These are phyloP conservation scores for Catagonus wagneri DNA, from an alignment of 2,113 vertebrate species.

Conservation along the genomic window DNA sequence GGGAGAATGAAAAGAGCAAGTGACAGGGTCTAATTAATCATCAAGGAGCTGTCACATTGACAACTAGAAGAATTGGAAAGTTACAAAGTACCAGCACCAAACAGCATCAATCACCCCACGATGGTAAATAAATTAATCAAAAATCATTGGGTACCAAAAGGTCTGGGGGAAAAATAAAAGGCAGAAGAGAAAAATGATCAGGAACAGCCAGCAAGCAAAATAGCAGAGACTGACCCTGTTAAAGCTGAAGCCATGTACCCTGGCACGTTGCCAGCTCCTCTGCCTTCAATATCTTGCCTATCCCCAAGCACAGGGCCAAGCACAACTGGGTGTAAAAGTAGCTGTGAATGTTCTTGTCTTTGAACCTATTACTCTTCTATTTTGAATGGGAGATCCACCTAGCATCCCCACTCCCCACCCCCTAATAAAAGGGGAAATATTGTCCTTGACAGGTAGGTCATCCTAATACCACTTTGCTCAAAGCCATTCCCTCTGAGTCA, in stretches of 20 bases:
- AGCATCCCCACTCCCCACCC: neutral
- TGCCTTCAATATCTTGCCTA: rapidly evolving
- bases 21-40: conserved; percentile 87
- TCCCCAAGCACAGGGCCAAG: conserved; percentile 11
- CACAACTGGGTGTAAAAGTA: neutral
- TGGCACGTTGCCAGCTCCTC: neutral
- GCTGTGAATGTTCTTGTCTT: neutral
- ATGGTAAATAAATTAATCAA: conserved; percentile 90
- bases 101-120: conserved; percentile 86
- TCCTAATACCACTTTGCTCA: neutral
- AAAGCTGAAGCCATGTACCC: neutral
- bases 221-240: conserved; percentile 69
- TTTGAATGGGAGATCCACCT: neutral
- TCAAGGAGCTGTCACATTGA: conserved; percentile 86
- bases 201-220: conserved; percentile 68
- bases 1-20: conserved; percentile 83
- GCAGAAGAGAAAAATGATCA: conserved; percentile 80
- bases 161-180: conserved; percentile 78
- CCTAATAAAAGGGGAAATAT: neutral
- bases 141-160: conserved; percentile 84
- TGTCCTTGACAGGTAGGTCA: neutral
- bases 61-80: conserved; percentile 86
- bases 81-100: conserved; percentile 86
- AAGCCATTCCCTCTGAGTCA: neutral
- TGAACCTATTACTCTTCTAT: neutral